Base-by-base conservation (phyloP, 1,140 invertebrate species). In the Lordiphosa mommai region DNA sequence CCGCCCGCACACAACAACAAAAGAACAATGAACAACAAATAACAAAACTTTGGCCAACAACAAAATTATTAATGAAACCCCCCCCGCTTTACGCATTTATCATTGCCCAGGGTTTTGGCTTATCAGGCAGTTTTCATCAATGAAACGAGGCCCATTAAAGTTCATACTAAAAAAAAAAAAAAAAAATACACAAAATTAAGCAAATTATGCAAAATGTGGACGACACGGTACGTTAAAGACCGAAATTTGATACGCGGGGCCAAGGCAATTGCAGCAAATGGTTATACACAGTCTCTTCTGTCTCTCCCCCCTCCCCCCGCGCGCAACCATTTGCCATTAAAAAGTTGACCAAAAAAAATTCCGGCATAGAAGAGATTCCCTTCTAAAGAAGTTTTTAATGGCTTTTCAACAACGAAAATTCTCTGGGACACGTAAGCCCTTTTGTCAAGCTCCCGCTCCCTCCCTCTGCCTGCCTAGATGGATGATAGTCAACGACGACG, bases 71-170 rank as follows among this genome's bases (percentile, higher is more conserved):
- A 63, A 52, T 30, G 50, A 37, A 43, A 63, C 41, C 46, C 40
- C 20, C 20, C 34, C 63, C 20, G n/a, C n/a, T n/a, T n/a, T n/a
- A n/a, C 17, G 58, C 46, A 63, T 63, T 63, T 63, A 63, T 63
- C 60, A 63, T 63, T 38, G 43, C 63, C 52, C 58, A 63, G 41
- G 51, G 30, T 52, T 44, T 52, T 63, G 41, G 61, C 51, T 49
- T 40, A 66, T 67, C 64, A 67, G 61, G 61, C 64, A 46, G 23
- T 58, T 67, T 51, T 51, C 55, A 57, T 51, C 61, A 46, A 58
- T 67, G 46, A 29, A 65, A 66, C 30, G 61, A 13, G n/a, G 23
- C 17, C 61, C 63, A 66, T 50, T 58, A 58, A 43, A 43, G 52
- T 52, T 36, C 52, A 61, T 36, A 67, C 58, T 43, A 50, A 23